phyloP scores from a whole-genome alignment of 2,797 vertebrate species.

The Bufotes viridis region DNA sequence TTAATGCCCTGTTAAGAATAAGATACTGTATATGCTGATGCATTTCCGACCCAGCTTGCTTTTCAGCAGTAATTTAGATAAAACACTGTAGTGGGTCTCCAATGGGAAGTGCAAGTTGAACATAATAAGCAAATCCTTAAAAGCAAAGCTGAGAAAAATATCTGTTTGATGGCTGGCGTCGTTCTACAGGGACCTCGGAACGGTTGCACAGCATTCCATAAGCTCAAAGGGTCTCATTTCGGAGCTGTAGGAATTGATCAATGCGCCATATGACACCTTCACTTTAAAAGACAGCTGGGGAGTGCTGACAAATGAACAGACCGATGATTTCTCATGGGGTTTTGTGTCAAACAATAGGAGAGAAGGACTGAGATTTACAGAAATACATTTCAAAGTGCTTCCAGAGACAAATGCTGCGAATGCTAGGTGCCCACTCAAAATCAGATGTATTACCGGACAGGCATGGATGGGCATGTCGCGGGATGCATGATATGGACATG shows the following conservation, averaged over 20 bases:
- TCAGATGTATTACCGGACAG: background rate
- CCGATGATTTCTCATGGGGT: conserved; percentile 39
- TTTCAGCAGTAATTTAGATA: conserved; percentile 2
- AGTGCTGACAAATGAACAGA: conserved; percentile 30
- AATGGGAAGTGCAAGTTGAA: background rate
- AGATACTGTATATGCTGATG: background rate
- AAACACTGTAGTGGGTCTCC: background rate
- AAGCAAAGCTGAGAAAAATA: background rate
- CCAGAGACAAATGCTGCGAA: background rate
- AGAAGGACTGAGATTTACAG: background rate
- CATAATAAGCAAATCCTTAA: conserved; percentile 1
- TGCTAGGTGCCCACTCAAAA: background rate
- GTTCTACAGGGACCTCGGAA: background rate
- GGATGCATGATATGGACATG: background rate
- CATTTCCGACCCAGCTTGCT: background rate
- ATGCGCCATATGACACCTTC: conserved; percentile 39
- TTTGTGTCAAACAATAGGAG: conserved; percentile 31
- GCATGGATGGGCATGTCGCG: background rate
- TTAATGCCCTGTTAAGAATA: background rate
- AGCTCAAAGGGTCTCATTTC: conserved; percentile 33
- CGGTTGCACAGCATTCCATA: background rate
- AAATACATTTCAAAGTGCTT: conserved; percentile 26
- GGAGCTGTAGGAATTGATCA: conserved; percentile 32
- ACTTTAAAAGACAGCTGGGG: conserved; percentile 42
- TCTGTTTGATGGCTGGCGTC: background rate